Conservation (phyloP, 2,113 vertebrate genomes). For the Sinocyclocheilus grahami region DNA sequence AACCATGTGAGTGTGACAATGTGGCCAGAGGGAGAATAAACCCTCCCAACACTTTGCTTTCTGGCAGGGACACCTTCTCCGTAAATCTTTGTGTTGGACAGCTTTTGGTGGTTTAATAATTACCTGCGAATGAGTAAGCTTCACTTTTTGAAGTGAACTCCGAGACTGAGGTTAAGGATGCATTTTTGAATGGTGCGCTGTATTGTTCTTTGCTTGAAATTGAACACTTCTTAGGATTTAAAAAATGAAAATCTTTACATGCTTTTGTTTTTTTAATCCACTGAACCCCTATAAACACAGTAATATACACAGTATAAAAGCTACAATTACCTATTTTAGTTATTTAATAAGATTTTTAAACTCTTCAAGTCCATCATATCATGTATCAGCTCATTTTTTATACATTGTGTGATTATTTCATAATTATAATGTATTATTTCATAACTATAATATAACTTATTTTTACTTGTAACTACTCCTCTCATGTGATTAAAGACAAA, state of each 20-base stretch:
- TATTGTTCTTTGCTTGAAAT: conserved; percentile 6
- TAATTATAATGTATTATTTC: too few relatives aligned
- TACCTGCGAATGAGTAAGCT: conserved; percentile 63
- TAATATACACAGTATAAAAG: too few relatives aligned
- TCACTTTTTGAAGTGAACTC: conserved; percentile 46
- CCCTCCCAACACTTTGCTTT: conserved; percentile 37
- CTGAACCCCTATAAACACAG: too few relatives aligned
- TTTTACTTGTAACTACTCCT: too few relatives aligned
- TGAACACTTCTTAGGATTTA: background rate
- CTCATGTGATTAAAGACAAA: too few relatives aligned
- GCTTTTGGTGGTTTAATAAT: conserved; percentile 61
- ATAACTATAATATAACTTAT: too few relatives aligned
- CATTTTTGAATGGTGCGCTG: conserved; percentile 26
- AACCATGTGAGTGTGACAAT: conserved; percentile 56
- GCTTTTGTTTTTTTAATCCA: background rate
- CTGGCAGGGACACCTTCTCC: conserved; percentile 57
- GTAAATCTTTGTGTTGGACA: conserved; percentile 71
- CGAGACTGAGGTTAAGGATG: conserved; percentile 42
- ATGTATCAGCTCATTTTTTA: too few relatives aligned
- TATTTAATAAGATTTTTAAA: too few relatives aligned
- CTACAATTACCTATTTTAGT: too few relatives aligned
- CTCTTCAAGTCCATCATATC: too few relatives aligned
- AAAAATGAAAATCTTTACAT: background rate
- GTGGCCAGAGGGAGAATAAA: conserved; percentile 50
- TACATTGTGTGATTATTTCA: too few relatives aligned